These are phyloP conservation scores for Sebastiscus albofasciatus DNA, from an alignment of 2,797 vertebrate species.

Conservation along the genomic window DNA sequence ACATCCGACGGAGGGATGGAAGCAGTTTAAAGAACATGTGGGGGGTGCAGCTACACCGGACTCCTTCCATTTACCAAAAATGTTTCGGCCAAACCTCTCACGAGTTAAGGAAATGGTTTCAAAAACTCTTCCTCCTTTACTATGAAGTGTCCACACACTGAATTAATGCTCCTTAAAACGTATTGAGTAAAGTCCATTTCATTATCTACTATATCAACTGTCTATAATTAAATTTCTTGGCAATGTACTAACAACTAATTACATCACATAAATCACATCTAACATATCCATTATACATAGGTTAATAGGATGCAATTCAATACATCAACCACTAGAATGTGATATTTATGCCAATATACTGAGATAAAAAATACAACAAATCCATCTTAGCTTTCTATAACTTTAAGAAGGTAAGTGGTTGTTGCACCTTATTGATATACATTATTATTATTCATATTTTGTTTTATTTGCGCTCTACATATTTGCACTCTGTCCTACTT, in stretches of 20 bases:
- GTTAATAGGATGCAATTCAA: too few relatives aligned
- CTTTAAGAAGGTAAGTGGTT: too few relatives aligned
- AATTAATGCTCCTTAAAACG: background rate
- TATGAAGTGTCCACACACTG: background rate
- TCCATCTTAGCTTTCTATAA: too few relatives aligned
- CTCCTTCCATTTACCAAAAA: background rate
- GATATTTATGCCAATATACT: background rate
- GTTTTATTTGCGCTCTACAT: too few relatives aligned
- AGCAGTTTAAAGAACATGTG: background rate
- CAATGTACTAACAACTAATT: background rate
- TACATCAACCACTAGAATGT: background rate
- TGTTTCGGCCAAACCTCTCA: too few relatives aligned
- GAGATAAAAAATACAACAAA: too few relatives aligned
- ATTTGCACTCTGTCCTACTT: too few relatives aligned
- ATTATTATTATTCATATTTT: too few relatives aligned
- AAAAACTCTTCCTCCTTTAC: background rate
- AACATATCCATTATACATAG: background rate
- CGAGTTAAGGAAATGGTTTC: too few relatives aligned
- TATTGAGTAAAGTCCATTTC: background rate
- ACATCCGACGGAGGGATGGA: conserved; percentile 3
- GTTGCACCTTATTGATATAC: too few relatives aligned
- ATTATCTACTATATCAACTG: background rate
- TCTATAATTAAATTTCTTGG: background rate
- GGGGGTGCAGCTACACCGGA: background rate
- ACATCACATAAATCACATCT: background rate